These are phyloP conservation scores for Dromius quadrimaculatus DNA, from an alignment of 2,888 invertebrate genomes.

Conservation along the genomic window DNA sequence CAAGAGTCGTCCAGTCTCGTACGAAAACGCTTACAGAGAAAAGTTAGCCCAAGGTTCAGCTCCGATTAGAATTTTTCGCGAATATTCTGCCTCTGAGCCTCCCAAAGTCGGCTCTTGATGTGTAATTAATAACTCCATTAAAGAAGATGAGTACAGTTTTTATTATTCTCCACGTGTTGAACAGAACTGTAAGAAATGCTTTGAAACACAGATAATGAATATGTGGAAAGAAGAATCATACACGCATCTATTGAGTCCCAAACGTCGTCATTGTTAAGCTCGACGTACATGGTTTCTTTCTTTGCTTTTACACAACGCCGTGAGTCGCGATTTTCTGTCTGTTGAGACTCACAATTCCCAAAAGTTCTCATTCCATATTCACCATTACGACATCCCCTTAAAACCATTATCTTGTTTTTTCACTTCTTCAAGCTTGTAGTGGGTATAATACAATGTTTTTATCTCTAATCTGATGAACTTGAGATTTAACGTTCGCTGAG, in stretches of 20 bases:
- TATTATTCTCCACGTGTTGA: too few relatives aligned
- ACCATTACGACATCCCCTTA: slow-evolving; percentile 50
- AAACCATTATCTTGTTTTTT: slow-evolving; percentile 51
- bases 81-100: too few relatives aligned
- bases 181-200: too few relatives aligned
- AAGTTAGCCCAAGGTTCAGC: too few relatives aligned
- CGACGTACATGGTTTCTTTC: too few relatives aligned
- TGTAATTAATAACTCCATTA: too few relatives aligned
- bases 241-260: slow-evolving; percentile 30
- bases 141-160: too few relatives aligned
- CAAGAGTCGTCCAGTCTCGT: too few relatives aligned
- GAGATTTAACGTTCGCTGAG: background rate
- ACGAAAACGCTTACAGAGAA: too few relatives aligned
- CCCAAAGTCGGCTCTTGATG: too few relatives aligned
- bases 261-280: slow-evolving; percentile 22
- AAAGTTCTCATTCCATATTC: slow-evolving; percentile 52
- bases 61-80: too few relatives aligned
- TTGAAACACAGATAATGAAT: slow-evolving; percentile 30
- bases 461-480: slow-evolving; percentile 47
- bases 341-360: slow-evolving; percentile 47
- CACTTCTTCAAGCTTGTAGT: slow-evolving; percentile 45
- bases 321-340: slow-evolving; percentile 7
- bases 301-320: background rate
- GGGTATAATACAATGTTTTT: slow-evolving; percentile 50
- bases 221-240: slow-evolving; percentile 34